These are phyloP conservation scores for Unio pictorum DNA, from an alignment of 2,888 invertebrate species.

Conservation along the genomic window DNA sequence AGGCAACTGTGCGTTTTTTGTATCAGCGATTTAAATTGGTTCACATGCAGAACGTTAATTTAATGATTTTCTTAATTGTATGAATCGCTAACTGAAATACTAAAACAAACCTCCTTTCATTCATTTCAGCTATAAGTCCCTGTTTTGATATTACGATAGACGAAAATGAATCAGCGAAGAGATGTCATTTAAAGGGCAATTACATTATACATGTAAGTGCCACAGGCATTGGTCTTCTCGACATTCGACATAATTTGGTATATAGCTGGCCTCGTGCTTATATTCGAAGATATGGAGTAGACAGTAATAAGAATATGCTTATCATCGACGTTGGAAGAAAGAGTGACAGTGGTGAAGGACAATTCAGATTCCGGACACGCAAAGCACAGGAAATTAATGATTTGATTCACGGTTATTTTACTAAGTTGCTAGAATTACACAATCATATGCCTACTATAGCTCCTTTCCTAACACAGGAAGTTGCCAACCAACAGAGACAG, in stretches of 20 bases:
- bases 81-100: too few relatives aligned
- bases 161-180: conserved; percentile 12
- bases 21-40: too few relatives aligned
- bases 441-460: too few relatives aligned
- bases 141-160: conserved; percentile 14
- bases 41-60: too few relatives aligned
- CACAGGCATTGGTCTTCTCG: too few relatives aligned
- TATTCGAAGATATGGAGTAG: conserved; percentile 59
- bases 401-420: conserved; percentile 1
- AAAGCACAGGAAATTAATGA: conserved; percentile 27
- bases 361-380: conserved; percentile 29
- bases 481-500: too few relatives aligned
- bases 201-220: conserved; percentile 9
- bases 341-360: conserved; percentile 59
- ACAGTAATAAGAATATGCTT: conserved; percentile 31
- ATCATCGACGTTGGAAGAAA: conserved; percentile 66
- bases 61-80: too few relatives aligned
- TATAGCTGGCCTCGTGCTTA: conserved; percentile 60
- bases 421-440: too few relatives aligned
- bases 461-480: too few relatives aligned
- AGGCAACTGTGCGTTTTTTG: too few relatives aligned
- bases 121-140: conserved; percentile 18
- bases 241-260: conserved; percentile 24
- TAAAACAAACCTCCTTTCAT: background rate
- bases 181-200: conserved; percentile 12